A percentile compares a stretch with the other conserved stretches of the same genome.
Conservation (phyloP, 2,113 vertebrate genomes). For the Brienomyrus longianalis region DNA sequence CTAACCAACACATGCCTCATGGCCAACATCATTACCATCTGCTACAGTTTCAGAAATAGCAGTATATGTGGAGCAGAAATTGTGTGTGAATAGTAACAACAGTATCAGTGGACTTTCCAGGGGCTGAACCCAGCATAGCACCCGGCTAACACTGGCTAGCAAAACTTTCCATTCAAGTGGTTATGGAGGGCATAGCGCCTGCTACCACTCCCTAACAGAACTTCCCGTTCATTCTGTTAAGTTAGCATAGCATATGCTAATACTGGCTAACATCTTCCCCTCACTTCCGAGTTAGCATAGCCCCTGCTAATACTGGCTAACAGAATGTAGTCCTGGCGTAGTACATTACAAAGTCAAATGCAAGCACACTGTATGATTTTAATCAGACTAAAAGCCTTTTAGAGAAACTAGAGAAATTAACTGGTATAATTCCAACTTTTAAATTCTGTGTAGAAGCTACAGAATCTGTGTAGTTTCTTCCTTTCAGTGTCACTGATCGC, state of each 20-base stretch:
- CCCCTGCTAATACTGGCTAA: neutral
- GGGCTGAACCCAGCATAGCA: neutral
- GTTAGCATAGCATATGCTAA: neutral
- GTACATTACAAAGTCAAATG: neutral
- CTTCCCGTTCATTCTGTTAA: neutral
- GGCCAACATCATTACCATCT: neutral
- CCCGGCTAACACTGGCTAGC: neutral
- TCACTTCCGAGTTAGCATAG: neutral
- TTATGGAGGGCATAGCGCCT: neutral
- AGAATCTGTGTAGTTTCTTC: neutral
- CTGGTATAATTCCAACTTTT: neutral
- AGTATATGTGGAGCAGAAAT: neutral
- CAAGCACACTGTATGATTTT: neutral
- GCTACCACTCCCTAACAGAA: neutral
- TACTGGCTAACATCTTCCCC: neutral
- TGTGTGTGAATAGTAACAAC: neutral
- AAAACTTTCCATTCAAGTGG: neutral
- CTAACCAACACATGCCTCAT: neutral
- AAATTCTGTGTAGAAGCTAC: neutral
- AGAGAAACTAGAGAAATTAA: neutral
- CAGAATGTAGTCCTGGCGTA: neutral
- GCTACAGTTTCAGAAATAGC: neutral
- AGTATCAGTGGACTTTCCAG: neutral
- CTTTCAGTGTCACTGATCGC: neutral
- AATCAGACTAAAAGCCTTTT: neutral